phyloP scores from a whole-genome alignment of 2,113 vertebrate species.

The Micronisus gabar region DNA sequence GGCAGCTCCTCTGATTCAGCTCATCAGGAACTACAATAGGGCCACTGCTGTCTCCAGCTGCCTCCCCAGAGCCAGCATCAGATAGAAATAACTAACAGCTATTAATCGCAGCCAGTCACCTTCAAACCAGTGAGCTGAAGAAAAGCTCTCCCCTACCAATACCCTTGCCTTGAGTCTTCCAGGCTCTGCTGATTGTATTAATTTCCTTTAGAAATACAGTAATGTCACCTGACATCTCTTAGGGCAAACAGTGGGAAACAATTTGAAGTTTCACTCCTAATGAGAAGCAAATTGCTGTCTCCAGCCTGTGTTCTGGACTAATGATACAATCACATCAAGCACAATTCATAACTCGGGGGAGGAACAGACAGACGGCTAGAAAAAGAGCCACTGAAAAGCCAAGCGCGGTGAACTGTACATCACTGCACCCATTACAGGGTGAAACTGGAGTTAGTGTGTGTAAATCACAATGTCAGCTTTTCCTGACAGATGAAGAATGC shows the following conservation, averaged over 20 bases:
- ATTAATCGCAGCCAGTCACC: background rate
- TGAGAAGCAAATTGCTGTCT: background rate
- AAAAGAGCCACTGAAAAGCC: background rate
- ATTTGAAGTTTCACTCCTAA: background rate
- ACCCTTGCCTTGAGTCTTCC: background rate
- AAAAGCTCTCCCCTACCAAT: background rate
- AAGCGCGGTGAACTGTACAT: background rate
- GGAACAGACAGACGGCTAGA: background rate
- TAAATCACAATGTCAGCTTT: background rate
- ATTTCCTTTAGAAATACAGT: background rate
- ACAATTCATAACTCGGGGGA: background rate
- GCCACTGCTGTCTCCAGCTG: background rate
- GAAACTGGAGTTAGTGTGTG: background rate
- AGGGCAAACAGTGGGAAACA: background rate
- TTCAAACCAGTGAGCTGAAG: background rate
- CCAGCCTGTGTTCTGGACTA: background rate
- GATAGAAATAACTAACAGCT: background rate
- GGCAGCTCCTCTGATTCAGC: background rate
- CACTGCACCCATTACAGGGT: background rate
- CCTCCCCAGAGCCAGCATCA: background rate
- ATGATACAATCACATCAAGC: background rate
- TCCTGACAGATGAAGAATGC: background rate
- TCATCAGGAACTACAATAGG: background rate
- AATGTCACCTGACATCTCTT: background rate
- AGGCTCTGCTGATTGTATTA: background rate